Conservation (phyloP, 1,140 invertebrate genomes). For the Eurosta solidaginis region DNA sequence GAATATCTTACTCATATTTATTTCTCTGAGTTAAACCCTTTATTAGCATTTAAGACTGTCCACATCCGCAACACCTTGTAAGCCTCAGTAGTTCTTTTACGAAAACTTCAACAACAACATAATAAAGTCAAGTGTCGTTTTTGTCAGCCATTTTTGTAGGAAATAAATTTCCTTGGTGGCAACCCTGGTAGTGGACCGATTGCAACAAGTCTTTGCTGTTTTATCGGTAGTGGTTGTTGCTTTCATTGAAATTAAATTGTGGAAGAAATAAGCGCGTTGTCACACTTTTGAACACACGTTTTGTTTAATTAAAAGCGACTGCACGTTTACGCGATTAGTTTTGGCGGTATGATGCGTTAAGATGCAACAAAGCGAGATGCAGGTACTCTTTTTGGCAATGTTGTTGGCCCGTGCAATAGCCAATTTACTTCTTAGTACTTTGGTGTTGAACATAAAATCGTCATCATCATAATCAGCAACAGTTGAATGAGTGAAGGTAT, state of each 20-base stretch:
- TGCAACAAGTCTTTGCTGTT: neutral
- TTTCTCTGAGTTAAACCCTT: too few species aligned
- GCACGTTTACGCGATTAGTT: constrained; percentile 23
- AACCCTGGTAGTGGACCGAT: neutral
- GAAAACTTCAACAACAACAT: too few species aligned
- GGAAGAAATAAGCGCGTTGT: constrained; percentile 22
- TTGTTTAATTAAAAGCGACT: constrained; percentile 35
- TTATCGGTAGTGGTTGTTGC: neutral
- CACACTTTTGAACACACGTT: constrained; percentile 29
- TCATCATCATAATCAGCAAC: neutral
- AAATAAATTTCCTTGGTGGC: too few species aligned
- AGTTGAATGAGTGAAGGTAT: neutral
- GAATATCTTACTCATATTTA: too few species aligned
- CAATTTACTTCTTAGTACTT: neutral
- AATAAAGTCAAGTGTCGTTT: too few species aligned
- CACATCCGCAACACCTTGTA: too few species aligned
- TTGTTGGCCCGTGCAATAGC: neutral
- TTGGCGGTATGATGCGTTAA: neutral
- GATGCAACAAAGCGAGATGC: neutral
- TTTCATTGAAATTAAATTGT: neutral
- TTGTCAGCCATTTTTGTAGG: too few species aligned
- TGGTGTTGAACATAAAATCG: neutral
- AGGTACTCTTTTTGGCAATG: neutral
- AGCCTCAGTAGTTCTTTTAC: too few species aligned
- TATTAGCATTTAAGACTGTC: too few species aligned